Evolutionary conservation across 2,113 vertebrate genomes (phyloP).

Genomic region (Lasiurus borealis): DNA sequence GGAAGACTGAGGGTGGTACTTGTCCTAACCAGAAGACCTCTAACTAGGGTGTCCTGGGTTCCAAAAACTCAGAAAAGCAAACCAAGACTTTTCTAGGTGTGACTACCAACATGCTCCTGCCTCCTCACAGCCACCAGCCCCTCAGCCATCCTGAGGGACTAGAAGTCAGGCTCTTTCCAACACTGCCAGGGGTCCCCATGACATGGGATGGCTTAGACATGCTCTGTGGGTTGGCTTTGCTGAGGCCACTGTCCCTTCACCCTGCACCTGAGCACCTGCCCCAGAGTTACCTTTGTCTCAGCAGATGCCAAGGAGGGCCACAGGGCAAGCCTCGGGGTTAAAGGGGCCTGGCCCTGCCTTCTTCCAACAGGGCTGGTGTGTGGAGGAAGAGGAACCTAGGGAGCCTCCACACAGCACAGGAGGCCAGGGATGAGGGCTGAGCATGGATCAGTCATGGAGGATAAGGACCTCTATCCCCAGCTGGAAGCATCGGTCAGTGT

Average conservation of each 20-base stretch:
- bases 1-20: background rate
- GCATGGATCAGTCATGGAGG: background rate
- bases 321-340: background rate
- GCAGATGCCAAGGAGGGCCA: background rate
- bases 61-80: background rate
- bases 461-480: background rate
- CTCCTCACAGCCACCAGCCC: rapidly evolving
- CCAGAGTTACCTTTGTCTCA: background rate
- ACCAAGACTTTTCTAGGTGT: background rate
- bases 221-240: background rate
- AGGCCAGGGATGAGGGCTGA: background rate
- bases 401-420: background rate
- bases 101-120: background rate
- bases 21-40: rapidly evolving
- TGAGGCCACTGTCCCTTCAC: background rate
- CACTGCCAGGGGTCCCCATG: background rate
- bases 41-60: background rate
- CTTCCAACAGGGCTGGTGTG: rapidly evolving
- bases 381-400: background rate
- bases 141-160: background rate
- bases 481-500: background rate
- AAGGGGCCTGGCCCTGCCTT: background rate
- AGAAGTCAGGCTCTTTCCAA: background rate
- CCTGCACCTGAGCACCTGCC: background rate
- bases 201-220: background rate